These are phyloP conservation scores for Zeuzera pyrina DNA, from an alignment of 2,888 invertebrate species.

Conservation along the genomic window DNA sequence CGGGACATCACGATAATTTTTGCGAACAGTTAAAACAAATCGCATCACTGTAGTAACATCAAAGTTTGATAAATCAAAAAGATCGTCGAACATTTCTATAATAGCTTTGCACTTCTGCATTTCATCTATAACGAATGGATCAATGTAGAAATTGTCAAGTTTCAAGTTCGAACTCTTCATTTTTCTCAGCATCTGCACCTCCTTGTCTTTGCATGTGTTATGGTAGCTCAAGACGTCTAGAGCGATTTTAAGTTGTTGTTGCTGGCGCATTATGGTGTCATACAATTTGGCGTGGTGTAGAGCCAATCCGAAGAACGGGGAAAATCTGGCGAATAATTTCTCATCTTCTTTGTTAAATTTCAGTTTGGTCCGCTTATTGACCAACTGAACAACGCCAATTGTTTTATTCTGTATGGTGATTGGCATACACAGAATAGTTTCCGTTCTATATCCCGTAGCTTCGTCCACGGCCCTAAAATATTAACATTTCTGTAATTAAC, in stretches of 20 bases:
- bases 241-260: slow-evolving; percentile 87
- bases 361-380: slow-evolving; percentile 75
- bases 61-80: slow-evolving; percentile 78
- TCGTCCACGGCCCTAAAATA: slow-evolving; percentile 74
- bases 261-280: slow-evolving; percentile 85
- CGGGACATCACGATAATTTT: slow-evolving; percentile 87
- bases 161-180: slow-evolving; percentile 25
- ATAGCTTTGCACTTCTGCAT: slow-evolving; percentile 81
- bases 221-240: slow-evolving; percentile 89
- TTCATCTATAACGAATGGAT: slow-evolving; percentile 79
- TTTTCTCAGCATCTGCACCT: slow-evolving; percentile 58
- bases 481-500: no score
- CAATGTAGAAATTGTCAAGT: slow-evolving; percentile 78
- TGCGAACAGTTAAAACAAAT: slow-evolving; percentile 86
- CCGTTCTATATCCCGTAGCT: slow-evolving; percentile 78
- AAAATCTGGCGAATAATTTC: slow-evolving; percentile 86
- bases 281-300: slow-evolving; percentile 89
- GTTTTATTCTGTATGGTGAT: slow-evolving; percentile 84
- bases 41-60: slow-evolving; percentile 78
- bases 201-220: slow-evolving; percentile 83
- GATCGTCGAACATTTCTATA: slow-evolving; percentile 82
- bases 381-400: slow-evolving; percentile 92
- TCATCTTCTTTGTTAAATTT: slow-evolving; percentile 79
- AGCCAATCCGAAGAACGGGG: slow-evolving; percentile 88
- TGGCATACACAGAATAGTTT: slow-evolving; percentile 89